Percentiles rank a stretch among this genome's conserved stretches.
Conservation (phyloP, 2,888 invertebrate species). For the Vannuccia rotundouncinata region DNA sequence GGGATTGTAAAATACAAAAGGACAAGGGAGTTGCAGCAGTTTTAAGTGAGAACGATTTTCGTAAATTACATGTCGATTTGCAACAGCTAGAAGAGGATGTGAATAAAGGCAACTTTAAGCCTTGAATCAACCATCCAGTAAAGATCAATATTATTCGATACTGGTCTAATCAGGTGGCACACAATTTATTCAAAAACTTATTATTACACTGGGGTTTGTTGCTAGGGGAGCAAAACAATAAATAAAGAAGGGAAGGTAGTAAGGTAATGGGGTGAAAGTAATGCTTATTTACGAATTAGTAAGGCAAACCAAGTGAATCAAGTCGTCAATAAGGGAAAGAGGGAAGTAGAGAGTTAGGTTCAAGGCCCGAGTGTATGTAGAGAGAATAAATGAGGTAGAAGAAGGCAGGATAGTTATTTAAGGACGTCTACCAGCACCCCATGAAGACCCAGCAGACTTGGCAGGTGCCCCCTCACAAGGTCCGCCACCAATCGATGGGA, state of each 20-base stretch:
- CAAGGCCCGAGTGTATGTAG: not conserved
- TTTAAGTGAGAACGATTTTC: too few species aligned
- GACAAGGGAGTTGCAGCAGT: too few species aligned
- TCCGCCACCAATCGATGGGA: constrained; percentile 31
- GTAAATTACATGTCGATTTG: too few species aligned
- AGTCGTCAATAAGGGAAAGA: not conserved
- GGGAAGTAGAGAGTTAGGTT: not conserved
- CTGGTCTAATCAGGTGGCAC: too few species aligned
- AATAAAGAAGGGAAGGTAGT: not conserved
- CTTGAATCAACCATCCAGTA: too few species aligned
- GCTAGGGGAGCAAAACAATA: too few species aligned
- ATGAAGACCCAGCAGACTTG: not conserved
- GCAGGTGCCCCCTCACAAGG: not conserved
- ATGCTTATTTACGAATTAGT: not conserved
- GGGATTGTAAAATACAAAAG: too few species aligned
- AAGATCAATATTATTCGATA: too few species aligned
- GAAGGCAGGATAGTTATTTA: not conserved
- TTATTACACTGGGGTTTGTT: too few species aligned
- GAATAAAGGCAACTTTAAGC: too few species aligned
- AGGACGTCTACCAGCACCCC: not conserved
- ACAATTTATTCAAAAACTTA: too few species aligned
- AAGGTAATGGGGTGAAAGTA: not conserved
- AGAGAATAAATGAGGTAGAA: not conserved
- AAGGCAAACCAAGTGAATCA: not conserved
- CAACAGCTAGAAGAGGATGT: too few species aligned